Evolutionary conservation across 2,113 vertebrate species (phyloP).

Genomic region (Oenanthe melanoleuca): DNA sequence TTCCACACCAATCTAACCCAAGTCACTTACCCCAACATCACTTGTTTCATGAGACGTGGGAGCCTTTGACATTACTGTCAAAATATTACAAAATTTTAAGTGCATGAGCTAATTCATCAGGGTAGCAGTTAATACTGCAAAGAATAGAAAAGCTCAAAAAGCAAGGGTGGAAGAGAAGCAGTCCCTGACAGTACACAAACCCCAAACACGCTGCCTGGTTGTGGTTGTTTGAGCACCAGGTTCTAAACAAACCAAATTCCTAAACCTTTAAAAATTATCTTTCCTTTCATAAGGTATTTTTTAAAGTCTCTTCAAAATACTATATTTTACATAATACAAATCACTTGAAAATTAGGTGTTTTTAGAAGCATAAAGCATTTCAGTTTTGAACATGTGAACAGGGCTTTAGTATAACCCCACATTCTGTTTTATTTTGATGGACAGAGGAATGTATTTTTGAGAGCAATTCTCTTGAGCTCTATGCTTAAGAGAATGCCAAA

Average conservation of each 20-base stretch:
- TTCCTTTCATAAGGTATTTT: not conserved
- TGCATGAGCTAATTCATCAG: not conserved
- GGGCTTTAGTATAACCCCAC: not conserved
- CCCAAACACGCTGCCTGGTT: accelerated
- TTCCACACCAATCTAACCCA: not conserved
- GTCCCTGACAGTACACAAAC: accelerated
- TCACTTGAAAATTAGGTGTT: not conserved
- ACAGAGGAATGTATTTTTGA: not conserved
- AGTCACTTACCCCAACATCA: not conserved
- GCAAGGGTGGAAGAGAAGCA: not conserved
- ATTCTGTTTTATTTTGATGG: not conserved
- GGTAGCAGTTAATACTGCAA: not conserved
- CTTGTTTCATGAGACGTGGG: not conserved
- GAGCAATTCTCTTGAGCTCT: not conserved
- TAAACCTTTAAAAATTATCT: not conserved
- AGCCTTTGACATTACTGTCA: not conserved
- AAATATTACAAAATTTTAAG: not conserved
- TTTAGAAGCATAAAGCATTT: not conserved
- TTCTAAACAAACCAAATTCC: not conserved
- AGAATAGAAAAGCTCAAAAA: not conserved
- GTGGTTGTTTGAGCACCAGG: not conserved
- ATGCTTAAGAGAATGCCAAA: not conserved
- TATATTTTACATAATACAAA: accelerated
- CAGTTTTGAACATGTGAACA: not conserved
- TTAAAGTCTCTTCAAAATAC: not conserved